Base-by-base conservation (phyloP, 2,797 vertebrate species). In the Hoplostethus atlanticus region DNA sequence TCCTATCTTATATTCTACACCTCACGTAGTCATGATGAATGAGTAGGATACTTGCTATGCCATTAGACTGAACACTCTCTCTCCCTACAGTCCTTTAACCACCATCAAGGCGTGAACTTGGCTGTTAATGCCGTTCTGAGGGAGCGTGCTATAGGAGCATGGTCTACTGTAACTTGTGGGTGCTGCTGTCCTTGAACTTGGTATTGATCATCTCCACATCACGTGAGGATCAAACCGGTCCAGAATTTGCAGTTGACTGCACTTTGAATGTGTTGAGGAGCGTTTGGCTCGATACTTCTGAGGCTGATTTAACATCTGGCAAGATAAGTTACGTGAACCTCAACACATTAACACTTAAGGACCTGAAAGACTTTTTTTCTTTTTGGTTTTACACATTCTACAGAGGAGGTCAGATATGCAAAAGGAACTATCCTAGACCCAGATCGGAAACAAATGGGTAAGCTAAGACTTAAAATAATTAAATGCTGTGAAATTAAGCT, bases 11-110 rank as follows among this genome's bases (percentile, higher is more conserved):
- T 31, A 9, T 1, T 48, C 15, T 47, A 9, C 44, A 17, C 56
- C 5, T 38, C 3, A 57, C 47, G 67, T 53, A 68, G 65, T 68
- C 64, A 9, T 64, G 63, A 76, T 64, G 60, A 76, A 86, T 72
- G 65, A 16, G 42, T 28, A 9, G 13, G 54, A 36, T 15, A 28
- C 30, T 55, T 13, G 53, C 13, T 15, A 21, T n/a, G 28, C 64
- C 69, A 40, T 65, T 59, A 44, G n/a, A 74, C 50, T 25, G 28
- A 69, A 48, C 15, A 28, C 68, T 36, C 52, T 68, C 58, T 54
- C 21, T 58, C 1, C 17, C 17, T 16, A 21, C n/a, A 7, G 6
- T 58, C 40, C 42, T 48, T 54, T 50, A 53, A 54, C 56, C 30
- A 57, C 8, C 52, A 21, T 59, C 17, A 42, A 60, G 30, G 40